Evolutionary conservation across 1,140 invertebrate genomes (phyloP), one percentile per base, ranked within the genome.

Genomic region (Dermatophagoides farinae): DNA sequence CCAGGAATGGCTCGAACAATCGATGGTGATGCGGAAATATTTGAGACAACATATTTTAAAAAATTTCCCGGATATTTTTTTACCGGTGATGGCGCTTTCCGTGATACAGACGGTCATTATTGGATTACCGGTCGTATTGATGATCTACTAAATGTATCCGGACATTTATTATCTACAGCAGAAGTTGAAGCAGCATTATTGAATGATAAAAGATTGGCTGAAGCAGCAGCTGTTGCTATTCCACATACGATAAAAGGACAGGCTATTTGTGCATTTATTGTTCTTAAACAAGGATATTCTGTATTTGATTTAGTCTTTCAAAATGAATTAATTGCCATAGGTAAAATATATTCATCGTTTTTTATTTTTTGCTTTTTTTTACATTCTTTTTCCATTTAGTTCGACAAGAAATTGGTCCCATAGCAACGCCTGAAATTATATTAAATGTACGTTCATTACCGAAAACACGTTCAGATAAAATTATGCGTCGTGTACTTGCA

Each of bases 61-160:
- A 88, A 88, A 72, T 97, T 96, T 71, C 84, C 85, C 0, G 92
- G 92, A 46, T 96, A 82, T 73, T 98, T 97, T 70, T 91, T 85
- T 69, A 97, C 92, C 53, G 93, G 93, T 61, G 93, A 98, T 75
- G 92, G 91, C 88, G 90, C 88, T 0, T 79, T 79, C 67, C 74
- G 89, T 61, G 92, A 97, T 70, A 77, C 80, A 12, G 91, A 97
- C 72, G 92, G 92, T 5, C 96, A 95, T 72, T 73, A 92, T 16
- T 97, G 91, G 90, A 83, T 98, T 20, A 97, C 92, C 1, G 93
- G 93, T 0, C 79, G 93, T 53, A 86, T 97, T 14, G 93, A 97
- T 71, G 93, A 98, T 68, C 91, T 97, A 88, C 73, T 98, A 54
- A 97, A 98, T 72, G 91, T 97, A 1, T 95, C 89, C 1, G 93